A percentile compares a stretch with the other conserved stretches of the same genome.
Evolutionary conservation across 2,797 vertebrate genomes (phyloP).

Genomic region (Ambastaia sidthimunki): DNA sequence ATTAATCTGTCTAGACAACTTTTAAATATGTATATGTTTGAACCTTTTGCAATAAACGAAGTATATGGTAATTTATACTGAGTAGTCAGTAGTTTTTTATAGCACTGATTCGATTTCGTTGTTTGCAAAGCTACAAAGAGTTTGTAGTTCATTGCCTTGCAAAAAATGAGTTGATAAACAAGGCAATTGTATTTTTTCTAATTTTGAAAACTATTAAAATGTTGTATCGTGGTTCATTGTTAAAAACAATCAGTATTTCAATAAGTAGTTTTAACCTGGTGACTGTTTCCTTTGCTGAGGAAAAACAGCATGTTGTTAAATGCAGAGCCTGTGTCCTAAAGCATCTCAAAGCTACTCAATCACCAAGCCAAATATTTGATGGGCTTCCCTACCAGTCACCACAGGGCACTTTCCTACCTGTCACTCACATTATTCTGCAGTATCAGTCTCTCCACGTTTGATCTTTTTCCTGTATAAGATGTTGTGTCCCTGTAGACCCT

Average conservation of each 20-base stretch:
- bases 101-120: background rate
- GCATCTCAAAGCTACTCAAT: constrained; percentile 42
- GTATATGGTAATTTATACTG: background rate
- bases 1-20: background rate
- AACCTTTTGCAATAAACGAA: background rate
- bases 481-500: constrained; percentile 9
- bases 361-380: constrained; percentile 30
- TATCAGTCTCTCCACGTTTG: background rate
- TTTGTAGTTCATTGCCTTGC: background rate
- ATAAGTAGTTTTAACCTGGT: background rate
- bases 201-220: background rate
- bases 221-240: background rate
- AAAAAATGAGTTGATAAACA: background rate
- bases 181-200: background rate
- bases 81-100: background rate
- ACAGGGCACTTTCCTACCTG: constrained; percentile 10
- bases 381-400: constrained; percentile 20
- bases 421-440: constrained; percentile 19
- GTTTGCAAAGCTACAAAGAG: background rate
- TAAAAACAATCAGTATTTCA: background rate
- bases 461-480: constrained; percentile 24
- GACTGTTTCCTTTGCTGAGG: background rate
- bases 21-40: background rate
- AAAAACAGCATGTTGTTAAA: background rate
- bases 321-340: background rate